Base-by-base conservation (phyloP, 2,113 vertebrate genomes). In the Holacanthus passer region DNA sequence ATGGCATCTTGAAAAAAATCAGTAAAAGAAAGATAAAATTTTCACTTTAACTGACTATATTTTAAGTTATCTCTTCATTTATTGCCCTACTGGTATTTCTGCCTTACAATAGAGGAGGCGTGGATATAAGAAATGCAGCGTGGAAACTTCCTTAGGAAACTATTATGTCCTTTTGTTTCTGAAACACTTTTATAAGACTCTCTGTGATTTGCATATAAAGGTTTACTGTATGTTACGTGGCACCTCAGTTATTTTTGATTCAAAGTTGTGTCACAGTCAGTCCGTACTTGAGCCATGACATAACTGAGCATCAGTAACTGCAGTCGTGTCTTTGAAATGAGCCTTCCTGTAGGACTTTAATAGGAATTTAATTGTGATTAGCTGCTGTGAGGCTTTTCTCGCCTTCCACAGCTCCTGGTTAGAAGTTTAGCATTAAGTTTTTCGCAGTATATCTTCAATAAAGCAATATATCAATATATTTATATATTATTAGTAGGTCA, bases 391-490 rank as follows among this genome's bases (percentile, higher is more conserved):
- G 47, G 56, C 47, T 63, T 82, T 64, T 73, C 47, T 62, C 20
- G 10, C 43, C 63, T 56, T 32, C 31, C 43, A 11, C 52, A 72
- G 48, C 65, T n/a, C 3, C 48, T 11, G 10, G 47, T 79, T 64
- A 77, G n/a, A 76, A 60, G 43, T 85, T 76, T 74, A 77, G 66
- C 41, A 31, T 85, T 62, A 65, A 29, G 27, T 90, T 88, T 62
- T 91, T 59, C 50, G 73, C 72, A 69, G 37, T 82, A 82, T 82
- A 68, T 77, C 74, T 66, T 80, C 47, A 81, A 75, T 76, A 79
- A 81, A 91, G 85, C 88, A 91, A 90, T 89, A 89, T 89, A 84
- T 73, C 39, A 47, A 24, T 81, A 83, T 81, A 85, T 89, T 84
- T 91, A 60, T 85, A 82, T 79, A 78, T 87, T 62, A 53, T 71